Percentiles rank a stretch among this genome's conserved stretches.
Evolutionary conservation across 2,888 invertebrate genomes (phyloP).

Genomic region (Cataglyphis altisquamis): DNA sequence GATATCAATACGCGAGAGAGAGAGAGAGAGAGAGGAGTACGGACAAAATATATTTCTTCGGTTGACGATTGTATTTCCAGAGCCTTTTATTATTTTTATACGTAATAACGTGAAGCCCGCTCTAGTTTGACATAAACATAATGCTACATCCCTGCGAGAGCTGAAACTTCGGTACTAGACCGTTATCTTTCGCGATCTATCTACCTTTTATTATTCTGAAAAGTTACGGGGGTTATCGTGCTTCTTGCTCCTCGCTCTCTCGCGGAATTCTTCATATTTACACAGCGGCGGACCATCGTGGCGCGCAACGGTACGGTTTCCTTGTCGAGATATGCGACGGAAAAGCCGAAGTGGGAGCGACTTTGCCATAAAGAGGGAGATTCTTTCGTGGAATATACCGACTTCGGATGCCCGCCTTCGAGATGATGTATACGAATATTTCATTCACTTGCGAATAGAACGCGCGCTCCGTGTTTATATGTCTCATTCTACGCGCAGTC

Average conservation of each 20-base stretch:
- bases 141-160: constrained; percentile 28
- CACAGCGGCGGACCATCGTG: constrained; percentile 49
- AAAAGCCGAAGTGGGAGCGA: constrained; percentile 27
- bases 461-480: constrained; percentile 32
- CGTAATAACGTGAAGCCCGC: constrained; percentile 4
- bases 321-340: constrained; percentile 38
- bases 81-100: constrained; percentile 31
- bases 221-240: constrained; percentile 53
- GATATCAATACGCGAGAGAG: constrained; percentile 24
- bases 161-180: constrained; percentile 44
- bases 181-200: constrained; percentile 33
- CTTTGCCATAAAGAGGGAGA: constrained; percentile 41
- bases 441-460: constrained; percentile 50
- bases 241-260: constrained; percentile 30
- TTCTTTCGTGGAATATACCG: constrained; percentile 34
- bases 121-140: constrained; percentile 49
- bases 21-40: background rate
- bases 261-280: constrained; percentile 54
- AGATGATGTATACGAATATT: constrained; percentile 49
- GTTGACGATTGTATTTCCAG: constrained; percentile 30
- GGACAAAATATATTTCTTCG: constrained; percentile 17
- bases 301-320: constrained; percentile 45
- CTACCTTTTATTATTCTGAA: constrained; percentile 41
- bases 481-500: constrained; percentile 25
- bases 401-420: constrained; percentile 42